Conservation (phyloP, 2,888 invertebrate species). For the Ornithoptera alexandrae region DNA sequence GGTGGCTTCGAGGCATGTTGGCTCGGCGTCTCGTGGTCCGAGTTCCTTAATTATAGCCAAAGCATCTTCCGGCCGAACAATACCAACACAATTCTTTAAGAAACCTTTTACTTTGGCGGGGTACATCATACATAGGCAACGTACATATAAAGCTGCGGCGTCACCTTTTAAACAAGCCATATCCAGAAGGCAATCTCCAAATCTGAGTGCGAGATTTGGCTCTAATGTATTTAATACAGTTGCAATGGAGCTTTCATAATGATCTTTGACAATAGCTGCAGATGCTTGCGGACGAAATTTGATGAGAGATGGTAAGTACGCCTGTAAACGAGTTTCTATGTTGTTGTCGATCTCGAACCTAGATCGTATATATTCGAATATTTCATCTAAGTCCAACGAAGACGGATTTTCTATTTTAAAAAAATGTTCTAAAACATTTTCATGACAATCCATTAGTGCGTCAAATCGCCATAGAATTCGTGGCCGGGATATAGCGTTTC, state of each 20-base stretch:
- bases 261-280: conserved; percentile 55
- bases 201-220: conserved; percentile 46
- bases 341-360: conserved; percentile 43
- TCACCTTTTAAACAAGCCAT: conserved; percentile 51
- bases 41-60: conserved; percentile 52
- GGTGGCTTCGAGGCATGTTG: conserved; percentile 62
- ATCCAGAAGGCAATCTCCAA: conserved; percentile 53
- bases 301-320: conserved; percentile 47
- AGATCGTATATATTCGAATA: conserved; percentile 58
- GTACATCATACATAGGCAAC: conserved; percentile 50
- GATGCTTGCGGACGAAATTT: conserved; percentile 55
- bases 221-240: conserved; percentile 40
- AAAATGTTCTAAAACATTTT: conserved; percentile 51
- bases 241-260: conserved; percentile 41
- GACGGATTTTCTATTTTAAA: conserved; percentile 56
- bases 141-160: conserved; percentile 54
- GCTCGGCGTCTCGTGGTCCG: conserved; percentile 57
- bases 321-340: conserved; percentile 38
- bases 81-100: conserved; percentile 52
- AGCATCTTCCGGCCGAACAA: conserved; percentile 67
- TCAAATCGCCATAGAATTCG: conserved; percentile 59
- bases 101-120: conserved; percentile 54
- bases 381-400: conserved; percentile 56
- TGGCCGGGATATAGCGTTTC: conserved; percentile 44
- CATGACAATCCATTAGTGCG: conserved; percentile 45